phyloP scores from a whole-genome alignment of 2,797 vertebrate species.

The Protosalanx chinensis region DNA sequence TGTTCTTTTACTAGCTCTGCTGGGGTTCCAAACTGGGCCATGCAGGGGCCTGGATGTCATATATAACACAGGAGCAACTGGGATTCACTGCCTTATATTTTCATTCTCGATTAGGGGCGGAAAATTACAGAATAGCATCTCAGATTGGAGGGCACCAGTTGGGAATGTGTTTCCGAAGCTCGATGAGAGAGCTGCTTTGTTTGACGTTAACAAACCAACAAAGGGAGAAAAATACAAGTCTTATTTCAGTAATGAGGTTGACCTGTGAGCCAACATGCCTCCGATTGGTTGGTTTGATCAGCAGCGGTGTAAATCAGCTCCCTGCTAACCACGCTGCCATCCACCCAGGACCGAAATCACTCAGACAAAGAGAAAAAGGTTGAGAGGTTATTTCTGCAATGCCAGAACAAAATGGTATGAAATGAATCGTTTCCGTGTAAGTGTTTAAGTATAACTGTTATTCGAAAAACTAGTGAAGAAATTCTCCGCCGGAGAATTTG shows the following conservation, averaged over 20 bases:
- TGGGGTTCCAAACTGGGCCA: constrained; percentile 58
- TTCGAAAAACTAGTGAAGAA: background rate
- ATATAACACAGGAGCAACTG: constrained; percentile 25
- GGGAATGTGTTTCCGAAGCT: constrained; percentile 18
- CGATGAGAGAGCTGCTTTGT: constrained; percentile 17
- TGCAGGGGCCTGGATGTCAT: constrained; percentile 1
- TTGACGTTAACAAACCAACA: constrained; percentile 37
- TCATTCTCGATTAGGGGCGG: constrained; percentile 10
- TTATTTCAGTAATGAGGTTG: constrained; percentile 50
- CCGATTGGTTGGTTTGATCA: constrained; percentile 57
- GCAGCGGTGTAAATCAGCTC: constrained; percentile 42
- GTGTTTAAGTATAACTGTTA: background rate
- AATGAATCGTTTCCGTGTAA: background rate
- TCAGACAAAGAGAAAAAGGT: constrained; percentile 21
- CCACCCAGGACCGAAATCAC: constrained; percentile 37
- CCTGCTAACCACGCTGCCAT: constrained; percentile 20
- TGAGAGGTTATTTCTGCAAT: constrained; percentile 34
- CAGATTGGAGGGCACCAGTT: constrained; percentile 23
- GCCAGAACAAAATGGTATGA: background rate
- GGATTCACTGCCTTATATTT: constrained; percentile 40
- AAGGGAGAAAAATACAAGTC: constrained; percentile 46
- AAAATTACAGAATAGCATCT: constrained; percentile 22
- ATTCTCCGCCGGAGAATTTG: background rate
- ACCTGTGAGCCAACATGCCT: constrained; percentile 48
- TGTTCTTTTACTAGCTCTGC: constrained; percentile 37